Evolutionary conservation across 2,797 vertebrate species (phyloP).

Genomic region (Eutrigla gurnardus): DNA sequence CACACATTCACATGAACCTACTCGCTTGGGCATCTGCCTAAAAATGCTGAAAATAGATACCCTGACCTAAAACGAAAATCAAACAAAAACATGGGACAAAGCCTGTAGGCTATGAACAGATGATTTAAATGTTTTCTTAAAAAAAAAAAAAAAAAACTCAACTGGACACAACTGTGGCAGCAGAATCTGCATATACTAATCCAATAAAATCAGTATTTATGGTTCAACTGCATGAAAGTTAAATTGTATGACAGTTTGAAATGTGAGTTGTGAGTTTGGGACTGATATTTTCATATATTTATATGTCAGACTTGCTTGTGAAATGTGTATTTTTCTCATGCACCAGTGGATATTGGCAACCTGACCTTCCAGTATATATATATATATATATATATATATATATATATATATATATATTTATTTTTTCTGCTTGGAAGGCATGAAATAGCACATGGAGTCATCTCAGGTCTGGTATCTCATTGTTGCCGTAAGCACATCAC

Average conservation of each 20-base stretch:
- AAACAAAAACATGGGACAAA: conserved; percentile 20
- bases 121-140: conserved; percentile 29
- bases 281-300: background rate
- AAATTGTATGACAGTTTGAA: background rate
- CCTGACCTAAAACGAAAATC: conserved; percentile 40
- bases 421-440: background rate
- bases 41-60: conserved; percentile 42
- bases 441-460: background rate
- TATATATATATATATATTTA: background rate
- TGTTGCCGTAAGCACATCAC: background rate
- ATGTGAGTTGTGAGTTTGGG: background rate
- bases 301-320: background rate
- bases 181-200: background rate
- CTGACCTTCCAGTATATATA: background rate
- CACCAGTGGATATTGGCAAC: background rate
- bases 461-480: background rate
- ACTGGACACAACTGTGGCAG: conserved; percentile 4
- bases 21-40: conserved; percentile 23
- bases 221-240: background rate
- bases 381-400: too few relatives aligned
- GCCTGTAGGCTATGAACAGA: conserved; percentile 39
- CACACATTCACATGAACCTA: conserved; percentile 16
- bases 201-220: background rate
- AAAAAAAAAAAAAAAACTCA: too few relatives aligned
- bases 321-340: background rate